These are phyloP conservation scores for Radopholus similis DNA, from an alignment of 1,140 invertebrate genomes.

Conservation along the genomic window DNA sequence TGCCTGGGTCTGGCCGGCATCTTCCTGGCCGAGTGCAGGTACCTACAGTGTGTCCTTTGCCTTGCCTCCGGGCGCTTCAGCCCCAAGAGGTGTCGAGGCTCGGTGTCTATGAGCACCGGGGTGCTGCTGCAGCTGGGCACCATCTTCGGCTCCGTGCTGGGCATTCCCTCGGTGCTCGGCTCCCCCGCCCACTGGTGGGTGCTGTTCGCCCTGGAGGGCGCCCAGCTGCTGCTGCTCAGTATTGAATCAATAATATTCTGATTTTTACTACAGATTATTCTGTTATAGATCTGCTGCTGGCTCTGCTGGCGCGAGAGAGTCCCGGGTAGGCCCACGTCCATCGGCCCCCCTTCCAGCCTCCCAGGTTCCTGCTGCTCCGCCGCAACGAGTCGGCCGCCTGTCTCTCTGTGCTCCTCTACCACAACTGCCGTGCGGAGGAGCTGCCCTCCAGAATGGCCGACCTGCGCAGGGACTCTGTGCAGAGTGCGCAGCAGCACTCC, in stretches of 20 bases:
- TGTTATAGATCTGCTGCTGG: neutral
- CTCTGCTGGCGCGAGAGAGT: neutral
- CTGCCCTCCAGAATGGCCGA: conserved; percentile 27
- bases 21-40: conserved; percentile 54
- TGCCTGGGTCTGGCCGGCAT: conserved; percentile 48
- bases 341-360: too few relatives aligned
- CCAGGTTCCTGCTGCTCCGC: conserved; percentile 39
- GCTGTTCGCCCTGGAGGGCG: conserved; percentile 39
- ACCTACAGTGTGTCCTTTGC: neutral
- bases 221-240: conserved; percentile 4
- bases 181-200: conserved; percentile 43
- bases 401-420: conserved; percentile 34
- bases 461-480: conserved; percentile 25
- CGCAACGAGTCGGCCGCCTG: conserved; percentile 26
- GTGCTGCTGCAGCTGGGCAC: conserved; percentile 51
- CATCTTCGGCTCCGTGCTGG: conserved; percentile 48
- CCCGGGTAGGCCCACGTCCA: conserved; percentile 16
- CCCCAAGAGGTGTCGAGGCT: conserved; percentile 52
- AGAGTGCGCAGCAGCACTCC: conserved; percentile 22
- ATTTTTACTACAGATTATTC: too few relatives aligned
- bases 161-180: conserved; percentile 49
- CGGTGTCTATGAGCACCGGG: conserved; percentile 49
- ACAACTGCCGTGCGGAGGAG: conserved; percentile 28
- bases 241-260: too few relatives aligned
- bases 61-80: neutral